Evolutionary conservation across 37 sponge, comb jelly and placozoan genomes (phyloP), one percentile per base, ranked within the genome.

Genomic region (Chondrilla cf. caribensis): DNA sequence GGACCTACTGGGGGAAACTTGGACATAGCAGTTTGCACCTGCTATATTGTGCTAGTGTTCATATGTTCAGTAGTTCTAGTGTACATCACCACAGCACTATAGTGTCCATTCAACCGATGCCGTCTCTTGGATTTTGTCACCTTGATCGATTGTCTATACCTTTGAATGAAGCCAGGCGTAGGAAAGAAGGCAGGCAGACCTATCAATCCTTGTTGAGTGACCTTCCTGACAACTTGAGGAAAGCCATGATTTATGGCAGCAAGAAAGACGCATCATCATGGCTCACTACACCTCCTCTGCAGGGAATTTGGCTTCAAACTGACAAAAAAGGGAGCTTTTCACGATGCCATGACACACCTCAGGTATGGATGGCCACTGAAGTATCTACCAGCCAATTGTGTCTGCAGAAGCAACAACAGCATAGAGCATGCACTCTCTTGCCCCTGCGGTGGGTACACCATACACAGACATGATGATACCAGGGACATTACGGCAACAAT

Each of bases 181-280:
- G n/a, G n/a, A n/a, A n/a, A n/a, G n/a, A n/a, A n/a, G n/a, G n/a
- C n/a, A n/a, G n/a, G n/a, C n/a, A n/a, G n/a, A n/a, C n/a, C n/a
- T n/a, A n/a, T n/a, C n/a, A n/a, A n/a, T n/a, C n/a, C n/a, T n/a
- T n/a, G n/a, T n/a, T n/a, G n/a, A n/a, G n/a, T 29, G 58, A 44
- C 31, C 54, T 68, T 29, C 82, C 82, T 7, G 29, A 19, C 11
- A 70, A 40, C 3, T 58, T 82, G 2, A 7, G 4, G 18, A 24
- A 79, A 58, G 33, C 57, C 58, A 22, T 82, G 36, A 68, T 35
- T 5, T 17, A 51, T 19, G 21, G 57, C 17, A 37, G 62, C 21
- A 68, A 84, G 79, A 84, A 84, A 65, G 85, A 79, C 1, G 44
- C 85, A 1, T 84, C 85, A 5, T 47, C 37, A 5, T 84, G 85